Evolutionary conservation across 2,888 invertebrate species (phyloP), one percentile per base, ranked within the genome.

Genomic region (Dynastes hyllus): DNA sequence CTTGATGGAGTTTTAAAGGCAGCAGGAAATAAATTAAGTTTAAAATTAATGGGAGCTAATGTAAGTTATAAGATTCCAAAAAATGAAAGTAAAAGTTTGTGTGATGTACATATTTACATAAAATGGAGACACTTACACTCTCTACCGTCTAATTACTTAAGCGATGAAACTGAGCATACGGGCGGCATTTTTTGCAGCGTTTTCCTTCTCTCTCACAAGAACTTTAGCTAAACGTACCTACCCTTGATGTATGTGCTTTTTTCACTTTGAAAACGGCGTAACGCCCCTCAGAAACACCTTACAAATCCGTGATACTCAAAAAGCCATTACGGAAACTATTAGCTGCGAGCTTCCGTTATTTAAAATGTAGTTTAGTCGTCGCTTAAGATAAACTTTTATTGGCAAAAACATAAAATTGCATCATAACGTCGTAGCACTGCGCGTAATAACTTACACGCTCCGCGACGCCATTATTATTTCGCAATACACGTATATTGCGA

Each of bases 321-420:
- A 75, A 75, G 73, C 73, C 73, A 75, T 75, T 75, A 75, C 73
- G 73, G 73, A 75, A 75, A 75, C 73, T 61, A 75, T 75, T 75
- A 75, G 73, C 50, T 61, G 61, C 61, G 61, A 22, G 73, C 73
- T 75, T 75, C 73, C 73, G 61, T 61, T 75, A 75, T 75, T 75
- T 75, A 75, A 71, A 71, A 75, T 75, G 73, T 75, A 75, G 73
- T 75, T 75, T 61, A 75, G 61, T 27, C 73, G 61, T n/a, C 73
- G 73, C 61, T 75, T 75, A 61, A 75, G 73, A 75, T 75, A 75
- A 75, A 75, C 73, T 75, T 75, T 75, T 75, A 75, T 75, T 75
- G 73, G 73, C 73, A 75, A 75, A 75, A 75, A 75, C 73, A 75
- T 75, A 75, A 75, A 75, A 75, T 61, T 75, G 40, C 61, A 63